Base-by-base conservation (phyloP, 1,140 invertebrate genomes). In the Platyura marginata region DNA sequence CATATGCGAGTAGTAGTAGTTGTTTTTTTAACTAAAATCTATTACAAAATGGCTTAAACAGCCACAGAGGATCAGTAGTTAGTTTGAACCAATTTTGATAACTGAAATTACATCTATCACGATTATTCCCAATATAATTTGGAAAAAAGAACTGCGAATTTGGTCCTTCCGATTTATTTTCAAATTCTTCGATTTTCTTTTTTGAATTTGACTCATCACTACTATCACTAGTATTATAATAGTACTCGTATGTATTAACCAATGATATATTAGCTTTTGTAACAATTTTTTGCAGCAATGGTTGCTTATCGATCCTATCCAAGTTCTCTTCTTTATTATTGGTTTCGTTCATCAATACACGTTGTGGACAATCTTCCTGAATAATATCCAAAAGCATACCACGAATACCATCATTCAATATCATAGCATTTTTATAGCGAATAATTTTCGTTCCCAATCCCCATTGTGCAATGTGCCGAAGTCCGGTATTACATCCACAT, bases 301-400 rank as follows among this genome's bases (percentile, higher is more conserved):
- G 9, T 13, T 29, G 25, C 25, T 29, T 13, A 16, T 36, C 15
- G 16, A 18, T n/a, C 16, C 9, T 5, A 36, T 36, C 15, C 9
- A 5, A 11, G 34, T 36, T 36, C 16, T 6, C 15, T 36, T 36
- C 34, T n/a, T 36, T 36, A 18, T n/a, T 6, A 36, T 11, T 18
- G 4, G 5, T n/a, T 18, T 10, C 4, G 13, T 29, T 29, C 6
- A 9, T n/a, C 15, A 10, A 18, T 10, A 10, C 5, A 35, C 46
- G 50, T 16, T 44, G 54, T 1, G 61, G 55, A 48, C 70, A 71
- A 45, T 63, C 53, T 46, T 73, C 71, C 47, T 74, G 71, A 13
- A 61, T 47, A 13, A 70, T 53, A 46, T 74, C 69, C 13, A 73
- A 49, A 1, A 68, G 48, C 47, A 74, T 73, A 32, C 72, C 72